Percentiles rank a stretch among this genome's conserved stretches.
phyloP scores from a whole-genome alignment of 2,113 vertebrate genomes.

The Sitta europaea region DNA sequence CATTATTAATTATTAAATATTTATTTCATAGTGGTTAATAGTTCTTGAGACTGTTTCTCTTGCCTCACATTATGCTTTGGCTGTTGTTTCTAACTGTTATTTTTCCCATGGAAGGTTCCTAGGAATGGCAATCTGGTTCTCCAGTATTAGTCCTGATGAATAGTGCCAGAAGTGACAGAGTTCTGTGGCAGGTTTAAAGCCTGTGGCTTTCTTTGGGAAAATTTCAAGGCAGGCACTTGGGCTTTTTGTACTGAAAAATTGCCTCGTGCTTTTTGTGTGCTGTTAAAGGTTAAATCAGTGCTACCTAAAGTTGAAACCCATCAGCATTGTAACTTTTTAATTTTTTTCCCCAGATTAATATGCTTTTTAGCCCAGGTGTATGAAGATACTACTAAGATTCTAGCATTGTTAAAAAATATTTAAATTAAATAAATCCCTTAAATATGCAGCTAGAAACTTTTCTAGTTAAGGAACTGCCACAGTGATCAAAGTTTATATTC shows the following conservation, averaged over 20 bases:
- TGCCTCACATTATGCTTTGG: not conserved
- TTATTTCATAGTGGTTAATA: not conserved
- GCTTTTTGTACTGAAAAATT: not conserved
- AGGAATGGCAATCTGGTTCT: not conserved
- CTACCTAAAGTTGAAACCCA: not conserved
- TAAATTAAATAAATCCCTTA: not conserved
- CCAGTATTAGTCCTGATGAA: not conserved
- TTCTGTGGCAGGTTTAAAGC: not conserved
- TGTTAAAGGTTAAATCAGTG: not conserved
- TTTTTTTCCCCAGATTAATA: not conserved
- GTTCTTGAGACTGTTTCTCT: not conserved
- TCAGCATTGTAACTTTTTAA: fast-evolving
- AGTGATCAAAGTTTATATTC: not conserved
- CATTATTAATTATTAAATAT: not conserved
- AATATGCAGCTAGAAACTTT: not conserved
- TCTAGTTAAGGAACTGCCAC: not conserved
- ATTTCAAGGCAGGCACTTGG: fast-evolving
- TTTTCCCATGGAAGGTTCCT: not conserved
- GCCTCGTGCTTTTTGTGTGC: not conserved
- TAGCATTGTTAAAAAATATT: not conserved
- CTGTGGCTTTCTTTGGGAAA: not conserved
- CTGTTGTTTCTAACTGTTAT: not conserved
- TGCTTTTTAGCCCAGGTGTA: not conserved
- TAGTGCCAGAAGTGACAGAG: not conserved
- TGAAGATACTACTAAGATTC: not conserved